phyloP scores from a whole-genome alignment of 2,113 vertebrate genomes.

The Anthoscopus minutus region DNA sequence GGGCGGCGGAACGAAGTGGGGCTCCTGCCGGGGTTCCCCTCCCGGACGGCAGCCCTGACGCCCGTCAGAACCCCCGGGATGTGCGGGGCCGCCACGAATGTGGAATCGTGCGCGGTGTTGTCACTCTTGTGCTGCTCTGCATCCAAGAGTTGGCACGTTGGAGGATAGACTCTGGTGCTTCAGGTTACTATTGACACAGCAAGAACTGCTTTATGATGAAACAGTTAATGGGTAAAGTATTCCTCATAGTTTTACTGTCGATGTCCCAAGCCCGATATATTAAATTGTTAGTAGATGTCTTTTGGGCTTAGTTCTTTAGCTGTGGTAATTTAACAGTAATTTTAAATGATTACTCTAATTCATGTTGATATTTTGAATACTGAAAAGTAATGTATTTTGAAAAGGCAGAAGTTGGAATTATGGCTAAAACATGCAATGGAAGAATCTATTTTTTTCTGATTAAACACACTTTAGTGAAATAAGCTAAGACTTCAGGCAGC shows the following conservation, averaged over 20 bases:
- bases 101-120: fast-evolving
- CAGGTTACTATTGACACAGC: not conserved
- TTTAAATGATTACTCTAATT: not conserved
- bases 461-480: not conserved
- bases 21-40: fast-evolving
- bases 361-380: not conserved
- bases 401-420: not conserved
- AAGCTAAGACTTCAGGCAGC: not conserved
- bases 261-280: fast-evolving
- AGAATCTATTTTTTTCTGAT: not conserved
- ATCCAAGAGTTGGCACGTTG: fast-evolving
- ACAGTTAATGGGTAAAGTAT: not conserved
- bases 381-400: not conserved
- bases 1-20: not conserved
- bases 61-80: not conserved
- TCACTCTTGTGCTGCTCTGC: not conserved
- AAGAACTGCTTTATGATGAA: not conserved
- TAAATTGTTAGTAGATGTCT: not conserved
- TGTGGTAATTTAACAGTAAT: too few species aligned
- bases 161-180: not conserved
- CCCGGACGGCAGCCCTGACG: fast-evolving
- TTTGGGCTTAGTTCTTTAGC: not conserved
- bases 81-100: fast-evolving
- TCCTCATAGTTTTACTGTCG: fast-evolving
- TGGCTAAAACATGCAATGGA: not conserved